Evolutionary conservation across 2,888 invertebrate genomes (phyloP), one percentile per base, ranked within the genome.

Genomic region (Celastrina argiolus): DNA sequence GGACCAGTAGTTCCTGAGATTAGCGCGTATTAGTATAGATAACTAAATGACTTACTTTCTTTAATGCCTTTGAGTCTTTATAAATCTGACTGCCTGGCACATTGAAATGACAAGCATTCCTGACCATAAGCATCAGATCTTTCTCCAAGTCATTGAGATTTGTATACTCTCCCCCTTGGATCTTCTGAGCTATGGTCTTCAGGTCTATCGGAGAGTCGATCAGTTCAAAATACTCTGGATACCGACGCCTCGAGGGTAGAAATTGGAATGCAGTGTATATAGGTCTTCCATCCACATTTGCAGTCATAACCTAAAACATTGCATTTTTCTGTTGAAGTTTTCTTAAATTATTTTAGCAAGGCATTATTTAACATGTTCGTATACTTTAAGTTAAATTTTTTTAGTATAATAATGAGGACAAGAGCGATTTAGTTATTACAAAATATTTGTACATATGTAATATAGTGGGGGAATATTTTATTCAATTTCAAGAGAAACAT

Each of bases 31-130:
- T 41, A 41, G 7, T 14, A 3, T 12, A 41, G 5, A 41, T 41
- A 8, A 41, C 41, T 41, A 14, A 56, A 22, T 12, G 14, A 63
- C 61, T 61, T 71, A 96, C 94, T 92, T 96, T 97, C 79, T 97
- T 96, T 66, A 99, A 86, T 28, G 94, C 92, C 79, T 97, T 97
- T 0, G 99, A 98, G 85, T 98, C 98, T 85, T 97, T 98, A 81
- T 98, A 99, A 74, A 99, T 98, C 81, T 96, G 96, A 14, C 98
- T 98, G 2, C 98, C 98, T 0, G 99, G 98, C 79, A 99, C 99
- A 82, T 99, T 99, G 80, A 98, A 99, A 18, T 94, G 92, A 81
- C 98, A 98, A 0, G 99, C 99, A 85, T 99, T 99, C 73, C 96
- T 95, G 63, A 97, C 96, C 96, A 99, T 97, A 65, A 97, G 91